Evolutionary conservation across 2,113 vertebrate genomes (phyloP).

Genomic region (Xenotilapia leptura): DNA sequence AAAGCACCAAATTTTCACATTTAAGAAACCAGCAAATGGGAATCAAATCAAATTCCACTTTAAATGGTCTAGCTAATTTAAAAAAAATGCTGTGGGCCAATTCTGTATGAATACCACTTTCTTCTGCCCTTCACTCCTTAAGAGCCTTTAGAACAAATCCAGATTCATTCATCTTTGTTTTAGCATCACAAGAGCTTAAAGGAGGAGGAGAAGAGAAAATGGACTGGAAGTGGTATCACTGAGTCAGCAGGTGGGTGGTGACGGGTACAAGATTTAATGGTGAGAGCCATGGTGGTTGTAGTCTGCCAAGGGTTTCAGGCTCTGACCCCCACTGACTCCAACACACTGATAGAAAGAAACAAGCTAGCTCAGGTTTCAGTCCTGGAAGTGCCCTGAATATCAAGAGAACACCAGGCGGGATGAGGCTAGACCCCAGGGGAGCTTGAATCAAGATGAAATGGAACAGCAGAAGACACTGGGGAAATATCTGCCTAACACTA

Average conservation of each 20-base stretch:
- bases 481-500: background rate
- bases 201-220: background rate
- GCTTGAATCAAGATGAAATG: background rate
- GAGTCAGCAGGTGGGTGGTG: conserved; percentile 41
- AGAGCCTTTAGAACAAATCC: background rate
- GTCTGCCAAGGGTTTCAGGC: background rate
- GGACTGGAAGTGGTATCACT: background rate
- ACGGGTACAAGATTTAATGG: conserved; percentile 11
- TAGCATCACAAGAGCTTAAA: background rate
- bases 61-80: background rate
- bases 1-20: background rate
- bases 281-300: background rate
- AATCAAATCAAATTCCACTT: background rate
- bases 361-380: conserved; percentile 51
- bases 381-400: conserved; percentile 41
- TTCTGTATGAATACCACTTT: background rate
- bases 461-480: background rate
- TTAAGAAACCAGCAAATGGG: background rate
- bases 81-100: background rate
- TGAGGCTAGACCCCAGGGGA: background rate
- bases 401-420: conserved; percentile 28
- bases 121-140: background rate
- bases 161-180: conserved; percentile 5
- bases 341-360: conserved; percentile 34
- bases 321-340: background rate